Evolutionary conservation across 2,113 vertebrate species (phyloP).

Genomic region (Orycteropus afer): DNA sequence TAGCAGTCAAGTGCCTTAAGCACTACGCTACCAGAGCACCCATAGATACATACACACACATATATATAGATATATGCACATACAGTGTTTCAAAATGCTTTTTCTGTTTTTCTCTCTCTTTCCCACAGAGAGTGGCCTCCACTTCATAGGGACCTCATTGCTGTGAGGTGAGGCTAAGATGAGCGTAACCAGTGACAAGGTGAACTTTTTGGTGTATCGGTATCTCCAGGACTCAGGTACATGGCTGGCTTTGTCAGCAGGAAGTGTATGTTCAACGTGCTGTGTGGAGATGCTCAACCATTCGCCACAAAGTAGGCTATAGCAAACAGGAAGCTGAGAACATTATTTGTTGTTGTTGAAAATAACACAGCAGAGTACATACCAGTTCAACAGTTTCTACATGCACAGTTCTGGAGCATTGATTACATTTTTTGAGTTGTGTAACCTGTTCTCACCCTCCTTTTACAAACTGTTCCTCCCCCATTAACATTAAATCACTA

Average conservation of each 20-base stretch:
- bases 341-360: too few species aligned
- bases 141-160: constrained; percentile 89
- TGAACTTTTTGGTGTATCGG: constrained; percentile 99
- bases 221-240: constrained; percentile 99
- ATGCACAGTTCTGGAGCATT: too few species aligned
- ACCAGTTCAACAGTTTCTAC: too few species aligned
- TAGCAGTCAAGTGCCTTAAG: too few species aligned
- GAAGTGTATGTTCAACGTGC: accelerated
- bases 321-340: accelerated
- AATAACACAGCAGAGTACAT: too few species aligned
- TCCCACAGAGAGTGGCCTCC: constrained; percentile 90
- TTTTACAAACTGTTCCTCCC: too few species aligned
- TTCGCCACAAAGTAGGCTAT: accelerated
- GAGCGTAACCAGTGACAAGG: constrained; percentile 99
- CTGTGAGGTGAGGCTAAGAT: constrained; percentile 94
- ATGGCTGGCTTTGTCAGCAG: not conserved
- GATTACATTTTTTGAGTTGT: too few species aligned
- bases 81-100: not conserved
- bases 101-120: constrained; percentile 36
- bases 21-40: too few species aligned
- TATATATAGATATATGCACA: too few species aligned
- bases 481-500: too few species aligned
- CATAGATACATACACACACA: too few species aligned
- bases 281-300: accelerated
- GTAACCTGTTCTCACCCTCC: too few species aligned